Evolutionary conservation across 2,888 invertebrate genomes (phyloP), one percentile per base, ranked within the genome.

Genomic region (Galeopsomyia nigrocyanea): DNA sequence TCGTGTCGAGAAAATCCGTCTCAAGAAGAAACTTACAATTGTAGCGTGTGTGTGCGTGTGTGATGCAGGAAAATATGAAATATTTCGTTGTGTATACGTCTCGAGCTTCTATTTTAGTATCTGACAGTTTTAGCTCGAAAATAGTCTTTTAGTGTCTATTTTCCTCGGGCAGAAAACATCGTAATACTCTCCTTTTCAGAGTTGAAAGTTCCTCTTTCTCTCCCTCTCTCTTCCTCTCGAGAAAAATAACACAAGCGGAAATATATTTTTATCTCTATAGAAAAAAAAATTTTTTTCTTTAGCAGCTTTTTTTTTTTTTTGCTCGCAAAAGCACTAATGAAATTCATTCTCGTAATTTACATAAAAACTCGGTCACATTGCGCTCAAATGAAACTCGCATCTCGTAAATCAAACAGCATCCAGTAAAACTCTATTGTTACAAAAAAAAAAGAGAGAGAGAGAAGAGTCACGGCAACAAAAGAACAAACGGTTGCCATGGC

Each of bases 401-500:
- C 39, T 10, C 39, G 39, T 39, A 10, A 10, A 10, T 39, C 39
- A 10, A 39, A 10, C 39, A 39, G 39, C 39, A 39, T 39, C 39
- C 39, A 13, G 7, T 10, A 10, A 39, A 10, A 13, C 7, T 39
- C 39, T 1, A 65, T 65, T n/a, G n/a, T 13, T 47, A 65, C 53
- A 65, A 56, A 46, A 66, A 31, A 57, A 57, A 26, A 16, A 17
- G 17, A 5, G n/a, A 14, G 19, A 9, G 19, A 3, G 7, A 57
- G 10, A 57, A 31, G 17, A 47, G 57, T 14, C 7, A 26, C 14
- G 78, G 26, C 2, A 26, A 78, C 78, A 77, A 81, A 80, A 84
- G 82, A 86, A 86, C 86, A 86, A 86, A 86, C 79, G 82, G 86
- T 86, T 82, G 78, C 85, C 83, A 80, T 78, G 83, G 82, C 79